Evolutionary conservation across 2,888 invertebrate species (phyloP), one percentile per base, ranked within the genome.

Genomic region (Lamellibrachia satsuma): DNA sequence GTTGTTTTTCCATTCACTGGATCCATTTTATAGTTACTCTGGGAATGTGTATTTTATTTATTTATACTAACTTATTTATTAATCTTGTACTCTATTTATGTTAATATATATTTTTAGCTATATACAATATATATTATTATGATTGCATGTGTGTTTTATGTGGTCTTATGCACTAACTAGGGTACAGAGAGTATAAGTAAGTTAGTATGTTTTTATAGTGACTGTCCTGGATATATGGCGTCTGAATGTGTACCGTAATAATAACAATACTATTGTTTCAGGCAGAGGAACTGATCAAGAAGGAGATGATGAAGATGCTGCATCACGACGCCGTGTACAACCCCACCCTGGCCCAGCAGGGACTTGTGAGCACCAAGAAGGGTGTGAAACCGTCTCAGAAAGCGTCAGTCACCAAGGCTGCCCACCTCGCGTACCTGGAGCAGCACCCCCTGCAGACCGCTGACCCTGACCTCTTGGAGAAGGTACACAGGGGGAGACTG

Each of bases 271-370:
- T 55, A 51, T 39, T 93, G n/a, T 91, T 91, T 52, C 91, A 93
- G 97, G 99, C 99, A 1, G 99, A 99, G 97, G 99, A 99, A 96
- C 96, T 99, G 94, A 98, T 99, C 94, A 99, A 99, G 97, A 97
- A 98, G 93, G 99, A 99, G 97, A 99, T 99, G 99, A 97, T 99
- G 94, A 98, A 98, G 52, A 99, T 99, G 99, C 97, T 99, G 94
- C 98, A 99, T 95, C 98, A 98, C 95, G 99, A 99, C 96, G 98
- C 98, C 55, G 96, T 98, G 0, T 97, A 98, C 95, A 98, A 98
- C 96, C 98, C 99, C 0, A 96, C 97, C 4, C 94, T 95, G 1
- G 93, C 94, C 3, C 97, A 97, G 93, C 94, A 96, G 92, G 96
- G 95, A 22, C 93, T 95, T 22, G 93, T 93, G n/a, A 94, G 95